Base-by-base conservation (phyloP, 2,797 vertebrate species). In the Muscicapa striata region DNA sequence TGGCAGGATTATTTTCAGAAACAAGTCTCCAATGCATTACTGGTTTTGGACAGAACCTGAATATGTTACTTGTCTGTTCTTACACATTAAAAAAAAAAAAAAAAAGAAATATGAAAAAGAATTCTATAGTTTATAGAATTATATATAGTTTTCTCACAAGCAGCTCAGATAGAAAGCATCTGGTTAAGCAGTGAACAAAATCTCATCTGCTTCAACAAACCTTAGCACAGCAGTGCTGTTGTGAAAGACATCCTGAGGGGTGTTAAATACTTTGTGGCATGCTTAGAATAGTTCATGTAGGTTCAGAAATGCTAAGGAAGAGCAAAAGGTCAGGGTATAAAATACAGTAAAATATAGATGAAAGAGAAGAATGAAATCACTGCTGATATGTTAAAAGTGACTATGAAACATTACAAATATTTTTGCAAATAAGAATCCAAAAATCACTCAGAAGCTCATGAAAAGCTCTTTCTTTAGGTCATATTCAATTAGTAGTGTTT, bases 271-370 rank as follows among this genome's bases (percentile, higher is more conserved):
- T 91, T 91, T 27, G 36, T 22, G 66, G 76, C 73, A 34, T 79
- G 63, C 63, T 89, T 92, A 49, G 87, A 91, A 91, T 88, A 89
- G 69, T 20, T 94, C 22, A 3, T 30, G 19, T 18, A 43, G 49
- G 87, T 93, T 97, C 89, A 93, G 70, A 94, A 91, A 91, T 57
- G 82, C 94, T 96, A 73, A 93, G 55, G 73, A 94, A 87, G 46
- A 92, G 58, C 43, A 86, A 68, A 78, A 87, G 69, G 68, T 90
- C 87, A 91, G 55, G 15, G 6, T 38, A 72, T 38, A 94, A 93
- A 87, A 57, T 12, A 72, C 0, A 62, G 36, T 15, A 73, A 49
- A 73, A 49, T 45, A 48, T 0, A 91, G 67, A 95, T 84, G 49
- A 92, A 94, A 87, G 64, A 67, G 54, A 88, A 89, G 83, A 86